These are phyloP conservation scores for Cnemophilus loriae DNA, from an alignment of 2,113 vertebrate genomes.

Conservation along the genomic window DNA sequence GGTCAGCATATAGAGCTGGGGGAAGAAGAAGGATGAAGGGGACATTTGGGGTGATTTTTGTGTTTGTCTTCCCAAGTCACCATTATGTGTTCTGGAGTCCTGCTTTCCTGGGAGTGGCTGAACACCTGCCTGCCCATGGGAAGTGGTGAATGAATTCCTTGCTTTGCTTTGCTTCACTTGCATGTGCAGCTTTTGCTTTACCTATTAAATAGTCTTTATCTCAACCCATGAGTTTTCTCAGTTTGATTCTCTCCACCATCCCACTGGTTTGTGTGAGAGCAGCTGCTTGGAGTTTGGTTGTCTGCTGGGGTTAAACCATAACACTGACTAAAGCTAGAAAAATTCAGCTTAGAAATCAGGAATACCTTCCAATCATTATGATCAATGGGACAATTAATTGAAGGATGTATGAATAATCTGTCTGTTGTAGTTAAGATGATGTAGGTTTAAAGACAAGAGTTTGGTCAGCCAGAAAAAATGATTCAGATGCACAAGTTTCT, in stretches of 20 bases:
- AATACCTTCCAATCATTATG: background rate
- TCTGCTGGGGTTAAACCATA: background rate
- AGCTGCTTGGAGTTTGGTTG: background rate
- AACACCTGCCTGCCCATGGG: background rate
- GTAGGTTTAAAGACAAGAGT: background rate
- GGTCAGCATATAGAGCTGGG: background rate
- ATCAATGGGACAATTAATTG: background rate
- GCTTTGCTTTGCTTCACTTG: background rate
- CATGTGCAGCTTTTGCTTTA: background rate
- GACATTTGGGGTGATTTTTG: background rate
- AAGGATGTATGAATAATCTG: background rate
- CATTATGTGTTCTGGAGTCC: background rate
- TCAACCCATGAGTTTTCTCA: background rate
- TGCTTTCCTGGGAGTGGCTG: background rate
- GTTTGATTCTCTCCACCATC: background rate
- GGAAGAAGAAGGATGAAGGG: background rate
- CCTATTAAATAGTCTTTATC: background rate
- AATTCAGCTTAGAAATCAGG: background rate
- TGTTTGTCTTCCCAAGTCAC: background rate
- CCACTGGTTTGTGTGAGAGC: background rate
- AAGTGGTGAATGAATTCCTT: background rate
- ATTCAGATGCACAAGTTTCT: background rate
- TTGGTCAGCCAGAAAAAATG: background rate
- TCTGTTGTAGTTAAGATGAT: background rate
- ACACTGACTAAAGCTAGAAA: background rate